phyloP scores from a whole-genome alignment of 2,113 vertebrate genomes.

The Aptenodytes forsteri region DNA sequence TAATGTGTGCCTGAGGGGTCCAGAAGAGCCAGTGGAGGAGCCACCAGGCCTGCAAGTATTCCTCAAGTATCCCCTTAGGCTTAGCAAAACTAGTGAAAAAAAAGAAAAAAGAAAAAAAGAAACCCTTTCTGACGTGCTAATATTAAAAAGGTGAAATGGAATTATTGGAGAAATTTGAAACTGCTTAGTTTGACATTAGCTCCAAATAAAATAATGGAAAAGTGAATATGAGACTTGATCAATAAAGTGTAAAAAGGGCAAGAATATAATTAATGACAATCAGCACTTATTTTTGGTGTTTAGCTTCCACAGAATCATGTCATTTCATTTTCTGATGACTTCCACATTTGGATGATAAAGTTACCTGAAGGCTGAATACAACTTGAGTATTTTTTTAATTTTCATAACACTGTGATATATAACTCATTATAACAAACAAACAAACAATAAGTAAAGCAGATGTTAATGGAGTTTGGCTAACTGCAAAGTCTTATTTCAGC shows the following conservation, averaged over 20 bases:
- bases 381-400: neutral
- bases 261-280: neutral
- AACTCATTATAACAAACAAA: neutral
- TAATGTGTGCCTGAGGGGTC: neutral
- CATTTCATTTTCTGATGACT: neutral
- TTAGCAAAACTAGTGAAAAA: neutral
- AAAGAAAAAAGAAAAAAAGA: neutral
- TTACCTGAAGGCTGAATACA: neutral
- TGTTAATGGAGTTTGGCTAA: neutral
- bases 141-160: neutral
- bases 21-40: neutral
- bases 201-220: neutral
- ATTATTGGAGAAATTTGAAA: neutral
- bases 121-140: neutral
- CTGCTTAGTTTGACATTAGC: neutral
- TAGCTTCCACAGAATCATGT: neutral
- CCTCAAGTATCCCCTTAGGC: neutral
- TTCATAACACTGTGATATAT: fast-evolving
- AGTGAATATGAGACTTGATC: constrained; percentile 26
- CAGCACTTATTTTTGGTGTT: neutral
- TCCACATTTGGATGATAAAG: neutral
- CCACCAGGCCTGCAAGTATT: neutral
- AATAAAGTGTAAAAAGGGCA: neutral
- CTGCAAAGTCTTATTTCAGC: fast-evolving
- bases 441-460: neutral